Base-by-base conservation (phyloP, 1,140 invertebrate genomes). In the Mizuhopecten yessoensis region DNA sequence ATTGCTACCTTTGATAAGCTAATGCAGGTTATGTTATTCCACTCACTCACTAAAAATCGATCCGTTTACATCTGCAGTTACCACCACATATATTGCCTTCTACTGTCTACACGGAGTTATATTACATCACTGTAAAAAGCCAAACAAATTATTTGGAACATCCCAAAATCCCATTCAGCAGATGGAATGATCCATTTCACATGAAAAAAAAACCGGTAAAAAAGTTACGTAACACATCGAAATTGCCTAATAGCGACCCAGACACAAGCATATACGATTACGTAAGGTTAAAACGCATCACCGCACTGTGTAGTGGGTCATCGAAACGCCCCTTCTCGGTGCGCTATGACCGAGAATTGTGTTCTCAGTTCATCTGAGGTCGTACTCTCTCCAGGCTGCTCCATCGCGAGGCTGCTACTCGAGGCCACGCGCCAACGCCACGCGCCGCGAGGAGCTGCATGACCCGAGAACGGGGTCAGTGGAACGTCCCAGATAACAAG, bases 401-500 rank as follows among this genome's bases (percentile, higher is more conserved):
- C 57, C 23, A 75, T 75, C 29, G n/a, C 57, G 57, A 75, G 57
- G 57, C 57, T 75, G 57, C 57, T 75, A 75, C 57, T 75, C 57
- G 57, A 75, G 57, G 57, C 57, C 57, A 75, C 57, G 57, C 57
- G 57, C 57, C 57, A 75, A 75, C 57, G 57, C 23, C 57, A 75
- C 57, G 57, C 57, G 57, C 57, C 57, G 57, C 57, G 57, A 75
- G 57, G 57, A n/a, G 57, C 57, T 75, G 17, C n/a, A 75, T 75
- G 57, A 75, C 57, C 57, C 57, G 57, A 75, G 57, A 75, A 75
- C 57, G 57, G 57, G 57, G 57, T 75, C 57, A 75, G 23, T 75
- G n/a, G 57, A 75, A 75, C 57, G 57, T 75, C 57, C 57, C 57
- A 75, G 57, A 75, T 75, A 75, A 75, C 29, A 75, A 75, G 57